phyloP scores from a whole-genome alignment of 1,140 invertebrate genomes.

The Camponotus pennsylvanicus region DNA sequence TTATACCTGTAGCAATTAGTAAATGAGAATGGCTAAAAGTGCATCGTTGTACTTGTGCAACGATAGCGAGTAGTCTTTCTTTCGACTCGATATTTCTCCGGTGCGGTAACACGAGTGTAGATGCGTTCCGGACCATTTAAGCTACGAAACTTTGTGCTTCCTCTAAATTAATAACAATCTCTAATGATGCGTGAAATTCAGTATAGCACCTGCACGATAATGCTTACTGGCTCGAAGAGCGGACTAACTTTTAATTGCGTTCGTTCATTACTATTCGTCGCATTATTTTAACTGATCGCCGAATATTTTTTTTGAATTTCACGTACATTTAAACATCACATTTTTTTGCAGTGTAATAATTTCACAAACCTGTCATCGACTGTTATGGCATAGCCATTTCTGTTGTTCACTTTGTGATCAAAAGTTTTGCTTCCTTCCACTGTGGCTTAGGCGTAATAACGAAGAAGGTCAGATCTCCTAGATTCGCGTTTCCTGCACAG shows the following conservation, averaged over 20 bases:
- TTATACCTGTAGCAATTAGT: constrained; percentile 14
- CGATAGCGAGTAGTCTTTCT: constrained; percentile 12
- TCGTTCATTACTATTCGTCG: neutral
- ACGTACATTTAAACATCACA: neutral
- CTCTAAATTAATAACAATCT: constrained; percentile 61
- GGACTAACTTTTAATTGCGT: constrained; percentile 49
- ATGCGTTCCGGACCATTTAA: constrained; percentile 38
- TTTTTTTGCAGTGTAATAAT: constrained; percentile 1
- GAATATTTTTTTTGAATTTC: neutral
- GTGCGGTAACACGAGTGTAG: constrained; percentile 11
- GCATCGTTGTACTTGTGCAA: neutral
- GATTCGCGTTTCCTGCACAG: constrained; percentile 11
- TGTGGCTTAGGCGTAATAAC: constrained; percentile 32
- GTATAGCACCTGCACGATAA: neutral
- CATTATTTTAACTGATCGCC: constrained; percentile 5
- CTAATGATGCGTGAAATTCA: constrained; percentile 57
- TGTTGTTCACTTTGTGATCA: neutral
- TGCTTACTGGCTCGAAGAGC: neutral
- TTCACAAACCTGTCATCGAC: neutral
- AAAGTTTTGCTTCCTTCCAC: constrained; percentile 23
- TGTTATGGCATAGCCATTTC: neutral
- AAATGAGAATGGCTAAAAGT: constrained; percentile 34
- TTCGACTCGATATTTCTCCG: neutral
- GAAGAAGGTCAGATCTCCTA: constrained; percentile 21
- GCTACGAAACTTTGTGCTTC: constrained; percentile 42